Percentiles rank a stretch among this genome's conserved stretches.
Conservation (phyloP, 2,797 vertebrate species). For the Lacerta bilineata region DNA sequence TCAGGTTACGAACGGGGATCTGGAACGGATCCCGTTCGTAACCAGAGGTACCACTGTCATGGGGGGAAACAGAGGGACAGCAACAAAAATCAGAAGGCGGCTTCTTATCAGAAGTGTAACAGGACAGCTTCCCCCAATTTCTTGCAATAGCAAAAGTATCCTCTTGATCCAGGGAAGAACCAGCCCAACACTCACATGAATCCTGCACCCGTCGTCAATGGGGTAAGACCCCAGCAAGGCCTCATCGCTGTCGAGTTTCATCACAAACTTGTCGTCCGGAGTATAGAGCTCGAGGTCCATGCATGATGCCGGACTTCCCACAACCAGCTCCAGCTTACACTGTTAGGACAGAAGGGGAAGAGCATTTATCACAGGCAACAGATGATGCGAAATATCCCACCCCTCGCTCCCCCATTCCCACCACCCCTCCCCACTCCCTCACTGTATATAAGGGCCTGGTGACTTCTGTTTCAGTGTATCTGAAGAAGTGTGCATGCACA, state of each 20-base stretch:
- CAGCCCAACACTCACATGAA: conserved; percentile 84
- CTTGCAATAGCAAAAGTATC: neutral
- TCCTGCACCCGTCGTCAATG: conserved; percentile 90
- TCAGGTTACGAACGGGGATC: no score
- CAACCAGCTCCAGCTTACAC: conserved; percentile 90
- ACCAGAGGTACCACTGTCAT: no score
- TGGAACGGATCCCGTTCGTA: no score
- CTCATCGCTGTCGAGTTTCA: conserved; percentile 87
- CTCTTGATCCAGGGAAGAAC: no score
- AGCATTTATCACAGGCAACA: neutral
- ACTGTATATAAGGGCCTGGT: no score
- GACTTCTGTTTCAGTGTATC: no score
- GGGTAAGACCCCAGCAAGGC: conserved; percentile 91
- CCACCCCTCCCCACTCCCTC: no score
- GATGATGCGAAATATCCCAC: neutral
- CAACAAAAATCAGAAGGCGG: neutral
- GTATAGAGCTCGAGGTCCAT: conserved; percentile 92
- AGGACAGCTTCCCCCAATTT: no score
- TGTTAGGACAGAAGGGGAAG: conserved; percentile 53
- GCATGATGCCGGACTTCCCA: conserved; percentile 83
- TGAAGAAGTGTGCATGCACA: no score
- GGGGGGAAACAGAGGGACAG: neutral
- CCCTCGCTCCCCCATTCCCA: no score
- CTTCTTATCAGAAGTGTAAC: neutral
- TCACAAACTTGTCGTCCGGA: conserved; percentile 81